Base-by-base conservation (phyloP, 2,888 invertebrate genomes). In the Holacanthella duospinosa region DNA sequence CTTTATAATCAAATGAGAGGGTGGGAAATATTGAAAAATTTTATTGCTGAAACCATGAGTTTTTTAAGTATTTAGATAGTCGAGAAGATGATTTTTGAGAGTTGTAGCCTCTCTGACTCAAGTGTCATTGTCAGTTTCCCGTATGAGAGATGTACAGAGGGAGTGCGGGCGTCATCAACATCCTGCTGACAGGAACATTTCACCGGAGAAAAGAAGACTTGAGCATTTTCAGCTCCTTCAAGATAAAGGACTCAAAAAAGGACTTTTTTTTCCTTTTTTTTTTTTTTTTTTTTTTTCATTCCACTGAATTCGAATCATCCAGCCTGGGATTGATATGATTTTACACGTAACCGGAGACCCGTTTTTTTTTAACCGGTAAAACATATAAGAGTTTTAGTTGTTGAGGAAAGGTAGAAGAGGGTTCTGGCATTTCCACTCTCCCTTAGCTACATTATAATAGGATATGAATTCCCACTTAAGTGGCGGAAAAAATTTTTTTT, bases 21-120 rank as follows among this genome's bases (percentile, higher is more conserved):
- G 66, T 68, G 70, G 70, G 70, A 72, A 72, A 72, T 71, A 70
- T 71, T 70, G 70, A 71, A 68, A n/a, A 69, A 68, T 67, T 72
- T 72, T 71, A 70, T 69, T 71, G 69, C 71, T 72, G 70, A 71
- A 72, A 12, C 28, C 9, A 27, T 25, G 27, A 16, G 16, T 55
- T 55, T 55, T 29, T 27, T 43, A 26, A 44, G 44, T 59, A 36
- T 59, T 59, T 59, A 59, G 59, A 59, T 63, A 63, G 29, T 6
- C 12, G 29, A n/a, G 56, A 25, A 56, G 56, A 26, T 21, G 53
- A 6, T 19, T 27, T 4, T 9, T 16, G 12, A 16, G 19, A 4
- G 61, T 61, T 60, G 66, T 65, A 62, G 60, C 63, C 21, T 48
- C 59, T 58, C 57, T 62, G n/a, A n/a, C n/a, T 67, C 66, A 63